A percentile compares a stretch with the other conserved stretches of the same genome.
Conservation (phyloP, 2,888 invertebrate genomes). For the Zhengitettix transpicula region DNA sequence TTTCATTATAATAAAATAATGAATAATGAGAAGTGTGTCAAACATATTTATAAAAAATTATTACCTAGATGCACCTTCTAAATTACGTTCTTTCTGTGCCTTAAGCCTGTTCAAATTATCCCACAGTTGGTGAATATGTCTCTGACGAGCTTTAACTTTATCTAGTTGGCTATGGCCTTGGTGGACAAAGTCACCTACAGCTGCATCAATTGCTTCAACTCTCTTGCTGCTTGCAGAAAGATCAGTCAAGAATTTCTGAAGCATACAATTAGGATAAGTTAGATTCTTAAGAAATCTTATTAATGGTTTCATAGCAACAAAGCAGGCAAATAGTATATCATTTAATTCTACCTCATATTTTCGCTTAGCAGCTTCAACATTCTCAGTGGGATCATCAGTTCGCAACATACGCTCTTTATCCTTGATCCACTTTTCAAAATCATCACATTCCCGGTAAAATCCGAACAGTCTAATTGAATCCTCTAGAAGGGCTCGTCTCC, state of each 20-base stretch:
- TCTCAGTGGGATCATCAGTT: constrained; percentile 68
- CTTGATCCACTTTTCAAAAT: constrained; percentile 93
- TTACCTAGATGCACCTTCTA: constrained; percentile 78
- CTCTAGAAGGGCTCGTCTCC: constrained; percentile 68
- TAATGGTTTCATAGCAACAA: background rate
- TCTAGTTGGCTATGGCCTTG: constrained; percentile 78
- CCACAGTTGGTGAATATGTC: constrained; percentile 81
- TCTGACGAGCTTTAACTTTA: constrained; percentile 55
- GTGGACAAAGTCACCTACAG: constrained; percentile 68
- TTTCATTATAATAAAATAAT: too few species aligned
- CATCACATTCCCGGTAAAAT: constrained; percentile 93
- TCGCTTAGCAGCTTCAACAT: constrained; percentile 80
- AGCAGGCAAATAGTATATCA: background rate
- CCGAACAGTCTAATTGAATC: constrained; percentile 84
- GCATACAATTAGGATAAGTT: background rate
- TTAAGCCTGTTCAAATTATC: constrained; percentile 71
- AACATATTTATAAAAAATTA: background rate
- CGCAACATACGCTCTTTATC: constrained; percentile 82
- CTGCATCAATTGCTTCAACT: constrained; percentile 72
- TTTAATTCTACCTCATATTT: constrained; percentile 61
- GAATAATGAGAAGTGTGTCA: background rate
- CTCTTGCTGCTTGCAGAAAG: constrained; percentile 85
- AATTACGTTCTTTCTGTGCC: constrained; percentile 73
- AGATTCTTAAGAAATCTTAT: background rate
- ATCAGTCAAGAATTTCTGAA: constrained; percentile 81